Base-by-base conservation (phyloP, 2,888 invertebrate genomes). In the Eristalis intricaria region DNA sequence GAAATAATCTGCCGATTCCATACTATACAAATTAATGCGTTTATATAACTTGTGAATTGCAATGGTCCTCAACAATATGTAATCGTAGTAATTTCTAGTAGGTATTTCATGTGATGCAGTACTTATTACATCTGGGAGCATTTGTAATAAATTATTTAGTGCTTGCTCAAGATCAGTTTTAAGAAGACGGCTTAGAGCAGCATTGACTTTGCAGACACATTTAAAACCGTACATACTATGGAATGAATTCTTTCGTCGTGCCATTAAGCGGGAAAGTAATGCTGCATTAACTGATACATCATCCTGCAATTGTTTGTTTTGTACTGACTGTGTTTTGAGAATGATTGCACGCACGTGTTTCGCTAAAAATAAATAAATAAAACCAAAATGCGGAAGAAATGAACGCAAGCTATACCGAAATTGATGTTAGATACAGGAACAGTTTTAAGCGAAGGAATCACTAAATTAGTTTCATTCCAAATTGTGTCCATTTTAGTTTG, bases 161-260 rank as follows among this genome's bases (percentile, higher is more conserved):
- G 91, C 90, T 0, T 91, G 89, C 1, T 89, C 88, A 5, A 93
- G 69, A 79, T 92, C 91, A 2, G 92, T 74, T 3, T 91, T 90
- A 1, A 92, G 74, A 2, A 93, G 77, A 0, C 93, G 91, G 11
- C 92, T 91, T 0, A 92, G 89, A 0, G 92, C 91, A 1, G 91
- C 40, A 73, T 93, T 93, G 2, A 92, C 77, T 78, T 93, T 93
- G 23, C 91, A 90, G 4, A 92, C 82, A 2, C 90, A 80, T 23
- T 91, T 91, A 76, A 92, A 93, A 1, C 92, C 92, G 10, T 89
- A 90, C 90, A 93, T 90, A 22, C 89, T 89, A 1, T 88, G 90
- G 82, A 93, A 93, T 0, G 93, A 93, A 73, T 91, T 92, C 73
- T 92, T 91, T 0, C 93, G 91, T 0, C 92, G 90, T 0, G 92